phyloP scores from a whole-genome alignment of 2,797 vertebrate genomes.

The Chromis chromis region DNA sequence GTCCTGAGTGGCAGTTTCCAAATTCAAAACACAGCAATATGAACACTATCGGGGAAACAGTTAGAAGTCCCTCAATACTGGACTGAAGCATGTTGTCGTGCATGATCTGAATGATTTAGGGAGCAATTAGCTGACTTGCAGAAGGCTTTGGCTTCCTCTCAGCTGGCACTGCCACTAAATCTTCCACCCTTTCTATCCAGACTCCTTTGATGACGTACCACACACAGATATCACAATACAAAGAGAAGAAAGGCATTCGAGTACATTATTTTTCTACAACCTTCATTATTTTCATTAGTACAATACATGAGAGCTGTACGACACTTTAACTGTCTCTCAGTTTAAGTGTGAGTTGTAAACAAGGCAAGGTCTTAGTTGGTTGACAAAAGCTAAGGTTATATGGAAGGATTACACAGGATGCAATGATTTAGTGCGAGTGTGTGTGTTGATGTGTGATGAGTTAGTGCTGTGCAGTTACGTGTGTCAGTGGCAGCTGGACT shows the following conservation, averaged over 20 bases:
- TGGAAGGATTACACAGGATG: slow-evolving; percentile 48
- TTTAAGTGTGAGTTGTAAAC: slow-evolving; percentile 70
- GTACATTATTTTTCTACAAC: slow-evolving; percentile 78
- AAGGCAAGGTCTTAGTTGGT: slow-evolving; percentile 70
- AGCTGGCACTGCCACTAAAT: slow-evolving; percentile 59
- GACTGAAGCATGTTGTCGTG: background rate
- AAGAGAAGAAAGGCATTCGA: slow-evolving; percentile 69
- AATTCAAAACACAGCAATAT: slow-evolving; percentile 33
- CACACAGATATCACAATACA: slow-evolving; percentile 79
- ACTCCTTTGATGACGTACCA: slow-evolving; percentile 74
- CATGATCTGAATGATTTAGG: background rate
- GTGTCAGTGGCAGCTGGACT: slow-evolving; percentile 2
- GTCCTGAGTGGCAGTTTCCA: slow-evolving; percentile 13
- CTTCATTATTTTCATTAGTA: slow-evolving; percentile 78
- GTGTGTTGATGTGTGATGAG: slow-evolving; percentile 8
- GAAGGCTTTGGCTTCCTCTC: slow-evolving; percentile 21
- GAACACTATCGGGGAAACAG: slow-evolving; percentile 3
- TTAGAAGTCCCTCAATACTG: background rate
- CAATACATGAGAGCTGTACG: slow-evolving; percentile 79
- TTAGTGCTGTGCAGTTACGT: background rate
- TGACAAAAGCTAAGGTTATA: slow-evolving; percentile 51
- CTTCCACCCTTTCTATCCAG: slow-evolving; percentile 38
- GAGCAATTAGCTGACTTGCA: background rate
- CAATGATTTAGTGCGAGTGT: background rate
- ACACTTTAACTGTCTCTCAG: slow-evolving; percentile 74